Base-by-base conservation (phyloP, 2,888 invertebrate species). In the Mallateleia sp. region DNA sequence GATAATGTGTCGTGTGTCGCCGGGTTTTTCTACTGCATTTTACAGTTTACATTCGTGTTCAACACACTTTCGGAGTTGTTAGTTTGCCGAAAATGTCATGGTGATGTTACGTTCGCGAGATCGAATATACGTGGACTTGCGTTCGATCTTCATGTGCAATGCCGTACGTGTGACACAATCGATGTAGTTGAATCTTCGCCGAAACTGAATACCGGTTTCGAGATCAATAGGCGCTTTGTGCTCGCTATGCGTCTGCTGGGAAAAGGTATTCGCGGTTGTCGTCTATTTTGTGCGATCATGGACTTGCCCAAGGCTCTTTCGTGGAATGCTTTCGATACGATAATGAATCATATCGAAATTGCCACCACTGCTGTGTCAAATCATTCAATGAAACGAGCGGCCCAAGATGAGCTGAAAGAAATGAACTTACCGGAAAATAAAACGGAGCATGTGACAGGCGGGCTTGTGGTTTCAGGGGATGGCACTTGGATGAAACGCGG, bases 401-500 rank as follows among this genome's bases (percentile, higher is more conserved):
- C 71, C 38, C 54, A 38, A 56, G 56, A 71, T 25, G 71, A 71
- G 25, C 56, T 42, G 56, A 54, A 42, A 71, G 56, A 71, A 69
- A 69, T 69, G 52, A 54, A 69, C 28, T 47, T 54, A 54, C 38
- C 54, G 69, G 22, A 54, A 52, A 25, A 42, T 56, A 42, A 71
- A 71, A 34, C 50, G 34, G 50, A 50, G n/a, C 47, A 50, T 66
- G 50, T 66, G 66, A 66, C 22, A 45, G 45, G 66, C 66, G 20
- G 50, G 47, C 45, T 45, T 56, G 54, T 56, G 11, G 56, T 38
- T 71, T 71, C 54, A 22, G 56, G 78, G 14, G 47, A 67, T 47
- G 78, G 67, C 56, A 47, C 67, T 18, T 78, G 45, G 67, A 67
- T 38, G 47, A 80, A 80, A 38, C 64, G 80, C 18, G 66, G 80